Conservation (phyloP, 2,888 invertebrate species). For the Diachrysia chrysitis region DNA sequence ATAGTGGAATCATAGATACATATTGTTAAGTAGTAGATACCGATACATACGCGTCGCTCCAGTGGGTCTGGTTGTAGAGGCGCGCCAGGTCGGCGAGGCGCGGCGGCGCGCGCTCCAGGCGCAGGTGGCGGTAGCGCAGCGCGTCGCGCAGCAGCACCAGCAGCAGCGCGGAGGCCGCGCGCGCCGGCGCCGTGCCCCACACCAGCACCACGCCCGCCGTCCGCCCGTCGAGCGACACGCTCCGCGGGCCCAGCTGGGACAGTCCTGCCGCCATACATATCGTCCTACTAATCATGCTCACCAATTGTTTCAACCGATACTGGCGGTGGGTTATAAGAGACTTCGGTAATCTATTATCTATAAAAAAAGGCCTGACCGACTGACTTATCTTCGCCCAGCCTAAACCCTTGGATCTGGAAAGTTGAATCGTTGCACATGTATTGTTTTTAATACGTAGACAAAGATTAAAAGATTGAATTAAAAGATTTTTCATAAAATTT, state of each 20-base stretch:
- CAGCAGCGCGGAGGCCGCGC: constrained; percentile 94
- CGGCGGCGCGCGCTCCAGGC: constrained; percentile 63
- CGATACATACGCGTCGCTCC: constrained; percentile 19
- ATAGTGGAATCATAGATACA: too few species aligned
- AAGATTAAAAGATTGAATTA: too few species aligned
- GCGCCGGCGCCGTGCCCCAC: constrained; percentile 92
- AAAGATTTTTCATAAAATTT: too few species aligned
- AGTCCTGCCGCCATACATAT: not conserved
- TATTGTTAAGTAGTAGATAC: not conserved
- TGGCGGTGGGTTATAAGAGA: too few species aligned
- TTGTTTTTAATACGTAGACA: too few species aligned
- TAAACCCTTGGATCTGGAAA: too few species aligned
- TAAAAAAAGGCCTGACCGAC: too few species aligned
- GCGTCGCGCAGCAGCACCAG: constrained; percentile 92
- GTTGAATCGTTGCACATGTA: too few species aligned
- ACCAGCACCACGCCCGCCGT: constrained; percentile 86
- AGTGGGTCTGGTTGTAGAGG: accelerated
- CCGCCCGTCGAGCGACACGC: constrained; percentile 90
- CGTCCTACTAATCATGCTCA: not conserved
- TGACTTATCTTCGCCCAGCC: too few species aligned
- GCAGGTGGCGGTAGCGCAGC: constrained; percentile 88
- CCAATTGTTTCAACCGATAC: not conserved
- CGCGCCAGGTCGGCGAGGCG: constrained; percentile 8
- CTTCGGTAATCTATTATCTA: too few species aligned
- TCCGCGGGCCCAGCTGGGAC: not conserved